A percentile compares a stretch with the other conserved stretches of the same genome.
Evolutionary conservation across 2,113 vertebrate species (phyloP).

Genomic region (Rhizomys pruinosus): DNA sequence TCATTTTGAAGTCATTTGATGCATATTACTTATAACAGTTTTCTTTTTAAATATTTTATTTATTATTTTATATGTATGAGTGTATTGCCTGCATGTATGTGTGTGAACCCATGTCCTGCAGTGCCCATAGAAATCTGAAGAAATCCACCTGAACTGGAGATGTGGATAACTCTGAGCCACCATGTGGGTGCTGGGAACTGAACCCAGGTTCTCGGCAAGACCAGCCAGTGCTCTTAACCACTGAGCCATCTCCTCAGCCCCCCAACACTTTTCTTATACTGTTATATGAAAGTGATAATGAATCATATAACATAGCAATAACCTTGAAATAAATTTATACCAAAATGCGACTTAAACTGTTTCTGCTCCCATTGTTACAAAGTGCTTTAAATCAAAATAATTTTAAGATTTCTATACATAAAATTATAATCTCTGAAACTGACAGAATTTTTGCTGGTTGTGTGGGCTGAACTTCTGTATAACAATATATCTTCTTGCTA

Average conservation of each 20-base stretch:
- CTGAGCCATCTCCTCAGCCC: no score
- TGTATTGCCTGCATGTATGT: no score
- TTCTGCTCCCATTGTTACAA: not conserved
- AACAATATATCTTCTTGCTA: not conserved
- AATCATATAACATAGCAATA: not conserved
- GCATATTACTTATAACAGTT: not conserved
- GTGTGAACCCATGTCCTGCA: no score
- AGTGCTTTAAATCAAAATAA: not conserved
- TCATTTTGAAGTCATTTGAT: not conserved
- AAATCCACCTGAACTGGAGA: no score
- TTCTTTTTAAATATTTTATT: not conserved
- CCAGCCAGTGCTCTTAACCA: no score
- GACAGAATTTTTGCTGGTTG: not conserved
- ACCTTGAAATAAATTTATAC: not conserved
- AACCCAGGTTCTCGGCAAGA: no score
- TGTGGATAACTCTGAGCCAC: no score
- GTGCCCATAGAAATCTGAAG: no score
- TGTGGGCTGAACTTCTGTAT: not conserved
- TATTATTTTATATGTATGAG: no score
- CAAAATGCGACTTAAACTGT: not conserved
- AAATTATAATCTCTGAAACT: not conserved
- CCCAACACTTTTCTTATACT: not conserved
- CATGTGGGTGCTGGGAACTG: no score
- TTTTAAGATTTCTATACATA: not conserved
- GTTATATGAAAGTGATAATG: conserved; percentile 24